Percentiles rank a stretch among this genome's conserved stretches.
Evolutionary conservation across 2,888 invertebrate species (phyloP).

Genomic region (Erebia aethiops): DNA sequence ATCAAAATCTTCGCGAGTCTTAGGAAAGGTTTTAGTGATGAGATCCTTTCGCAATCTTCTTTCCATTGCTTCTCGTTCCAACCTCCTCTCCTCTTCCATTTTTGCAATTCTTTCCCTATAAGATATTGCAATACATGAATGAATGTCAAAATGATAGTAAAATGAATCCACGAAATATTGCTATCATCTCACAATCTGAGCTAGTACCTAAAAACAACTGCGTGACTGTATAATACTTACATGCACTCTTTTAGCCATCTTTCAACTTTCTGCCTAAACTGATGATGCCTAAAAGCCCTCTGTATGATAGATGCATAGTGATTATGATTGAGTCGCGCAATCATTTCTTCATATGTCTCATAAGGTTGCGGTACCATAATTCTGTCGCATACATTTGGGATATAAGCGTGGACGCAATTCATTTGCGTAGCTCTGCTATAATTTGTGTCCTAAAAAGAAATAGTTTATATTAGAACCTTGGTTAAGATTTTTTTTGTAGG

Average conservation of each 20-base stretch:
- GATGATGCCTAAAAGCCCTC: conserved; percentile 84
- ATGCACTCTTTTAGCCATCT: conserved; percentile 70
- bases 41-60: conserved; percentile 82
- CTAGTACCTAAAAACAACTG: neutral
- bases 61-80: conserved; percentile 79
- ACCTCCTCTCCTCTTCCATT: conserved; percentile 81
- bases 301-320: conserved; percentile 86
- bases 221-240: conserved; percentile 51
- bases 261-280: conserved; percentile 68
- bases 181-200: neutral
- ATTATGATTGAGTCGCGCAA: conserved; percentile 80
- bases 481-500: neutral
- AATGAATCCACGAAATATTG: neutral
- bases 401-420: conserved; percentile 79
- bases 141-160: neutral
- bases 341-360: conserved; percentile 85
- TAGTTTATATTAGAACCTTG: neutral
- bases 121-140: conserved; percentile 19
- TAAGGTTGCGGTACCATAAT: conserved; percentile 84
- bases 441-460: conserved; percentile 71
- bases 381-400: conserved; percentile 85
- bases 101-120: conserved; percentile 70
- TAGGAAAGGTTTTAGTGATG: conserved; percentile 87
- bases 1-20: conserved; percentile 88
- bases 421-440: conserved; percentile 85